Conservation (phyloP, 2,888 invertebrate species). For the Meganola albula region DNA sequence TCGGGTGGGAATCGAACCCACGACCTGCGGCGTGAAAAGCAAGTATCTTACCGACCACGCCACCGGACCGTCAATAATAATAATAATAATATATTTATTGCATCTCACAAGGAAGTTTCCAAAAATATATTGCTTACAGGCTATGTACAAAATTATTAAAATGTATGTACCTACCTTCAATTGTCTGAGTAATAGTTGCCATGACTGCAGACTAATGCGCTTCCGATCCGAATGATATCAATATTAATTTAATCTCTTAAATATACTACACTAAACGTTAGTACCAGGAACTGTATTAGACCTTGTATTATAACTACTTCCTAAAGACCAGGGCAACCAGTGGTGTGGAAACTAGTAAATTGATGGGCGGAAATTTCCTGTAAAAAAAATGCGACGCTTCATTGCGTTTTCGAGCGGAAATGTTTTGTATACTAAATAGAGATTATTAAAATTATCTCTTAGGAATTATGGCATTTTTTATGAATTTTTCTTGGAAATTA, state of each 20-base stretch:
- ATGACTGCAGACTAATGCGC: constrained; percentile 36
- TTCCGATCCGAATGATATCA: constrained; percentile 42
- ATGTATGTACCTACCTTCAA: constrained; percentile 35
- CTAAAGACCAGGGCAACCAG: constrained; percentile 31
- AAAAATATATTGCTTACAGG: too few relatives aligned
- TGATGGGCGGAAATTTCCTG: constrained; percentile 7
- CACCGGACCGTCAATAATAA: too few relatives aligned
- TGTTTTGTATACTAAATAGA: neutral
- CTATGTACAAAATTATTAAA: neutral
- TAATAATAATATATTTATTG: too few relatives aligned
- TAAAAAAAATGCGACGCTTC: constrained; percentile 6
- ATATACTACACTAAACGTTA: constrained; percentile 41
- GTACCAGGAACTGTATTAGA: constrained; percentile 11
- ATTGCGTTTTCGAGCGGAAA: neutral
- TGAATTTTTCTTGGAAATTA: neutral
- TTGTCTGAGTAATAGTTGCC: constrained; percentile 49
- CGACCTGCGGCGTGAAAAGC: too few relatives aligned
- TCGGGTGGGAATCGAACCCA: too few relatives aligned
- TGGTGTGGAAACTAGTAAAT: constrained; percentile 44
- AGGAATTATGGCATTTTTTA: neutral
- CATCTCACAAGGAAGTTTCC: too few relatives aligned
- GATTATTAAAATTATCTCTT: neutral
- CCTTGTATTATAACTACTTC: constrained; percentile 14
- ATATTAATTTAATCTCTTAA: constrained; percentile 58
- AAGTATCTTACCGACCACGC: too few relatives aligned